Conservation (phyloP, 2,797 vertebrate genomes). For the Hippocampus kuda region DNA sequence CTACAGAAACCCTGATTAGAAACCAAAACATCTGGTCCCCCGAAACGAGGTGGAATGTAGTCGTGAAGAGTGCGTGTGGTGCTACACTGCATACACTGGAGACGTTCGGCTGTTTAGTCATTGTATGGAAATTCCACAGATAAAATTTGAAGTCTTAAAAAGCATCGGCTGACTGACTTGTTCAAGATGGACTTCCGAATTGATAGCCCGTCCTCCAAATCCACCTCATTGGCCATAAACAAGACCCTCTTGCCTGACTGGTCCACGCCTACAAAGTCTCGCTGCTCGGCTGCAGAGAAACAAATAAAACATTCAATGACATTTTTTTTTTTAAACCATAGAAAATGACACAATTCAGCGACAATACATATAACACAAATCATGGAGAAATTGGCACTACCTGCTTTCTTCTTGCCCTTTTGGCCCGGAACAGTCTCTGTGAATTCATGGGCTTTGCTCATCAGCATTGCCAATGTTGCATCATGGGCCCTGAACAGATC, state of each 20-base stretch:
- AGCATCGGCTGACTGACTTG: slow-evolving; percentile 74
- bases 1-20: slow-evolving; percentile 36
- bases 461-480: slow-evolving; percentile 91
- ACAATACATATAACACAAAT: neutral
- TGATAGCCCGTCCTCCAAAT: slow-evolving; percentile 89
- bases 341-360: neutral
- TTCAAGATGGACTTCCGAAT: slow-evolving; percentile 88
- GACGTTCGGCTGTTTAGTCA: slow-evolving; percentile 2
- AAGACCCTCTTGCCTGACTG: slow-evolving; percentile 85
- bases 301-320: neutral
- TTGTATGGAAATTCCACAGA: neutral
- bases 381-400: slow-evolving; percentile 52
- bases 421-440: slow-evolving; percentile 85
- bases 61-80: neutral
- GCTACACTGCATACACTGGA: neutral
- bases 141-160: neutral
- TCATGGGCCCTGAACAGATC: slow-evolving; percentile 92
- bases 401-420: slow-evolving; percentile 90
- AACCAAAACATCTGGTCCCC: slow-evolving; percentile 27
- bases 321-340: neutral
- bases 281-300: slow-evolving; percentile 80
- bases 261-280: slow-evolving; percentile 95
- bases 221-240: slow-evolving; percentile 97
- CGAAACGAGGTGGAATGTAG: slow-evolving; percentile 2
- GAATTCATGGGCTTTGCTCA: slow-evolving; percentile 85